Evolutionary conservation across 2,888 invertebrate genomes (phyloP).

Genomic region (Parochlus steinenii): DNA sequence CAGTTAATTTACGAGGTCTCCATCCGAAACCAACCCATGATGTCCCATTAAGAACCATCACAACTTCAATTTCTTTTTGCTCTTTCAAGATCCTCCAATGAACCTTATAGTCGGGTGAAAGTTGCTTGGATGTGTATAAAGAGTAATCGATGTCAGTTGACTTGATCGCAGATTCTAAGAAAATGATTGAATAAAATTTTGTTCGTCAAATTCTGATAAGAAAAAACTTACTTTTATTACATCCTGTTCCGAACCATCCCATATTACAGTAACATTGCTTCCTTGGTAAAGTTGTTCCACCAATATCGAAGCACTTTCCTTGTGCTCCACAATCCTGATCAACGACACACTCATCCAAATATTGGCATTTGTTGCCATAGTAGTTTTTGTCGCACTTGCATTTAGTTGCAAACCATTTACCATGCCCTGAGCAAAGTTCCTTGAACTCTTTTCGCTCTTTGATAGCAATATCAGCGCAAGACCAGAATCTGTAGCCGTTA

Average conservation of each 20-base stretch:
- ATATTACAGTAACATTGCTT: conserved; percentile 79
- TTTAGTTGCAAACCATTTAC: conserved; percentile 56
- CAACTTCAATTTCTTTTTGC: conserved; percentile 70
- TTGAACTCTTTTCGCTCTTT: conserved; percentile 53
- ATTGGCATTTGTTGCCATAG: conserved; percentile 73
- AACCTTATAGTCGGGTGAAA: conserved; percentile 58
- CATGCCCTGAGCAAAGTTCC: conserved; percentile 73
- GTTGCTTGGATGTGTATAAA: conserved; percentile 47
- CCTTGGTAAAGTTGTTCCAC: conserved; percentile 63
- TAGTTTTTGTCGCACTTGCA: conserved; percentile 70
- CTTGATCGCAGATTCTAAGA: conserved; percentile 57
- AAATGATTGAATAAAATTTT: conserved; percentile 14
- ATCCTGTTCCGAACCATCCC: conserved; percentile 76
- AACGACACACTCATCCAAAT: conserved; percentile 69
- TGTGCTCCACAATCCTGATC: conserved; percentile 73
- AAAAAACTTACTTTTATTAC: conserved; percentile 53
- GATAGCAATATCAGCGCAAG: conserved; percentile 88
- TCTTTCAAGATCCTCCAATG: conserved; percentile 77
- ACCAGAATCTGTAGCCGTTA: conserved; percentile 76
- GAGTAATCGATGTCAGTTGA: conserved; percentile 53
- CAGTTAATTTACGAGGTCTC: conserved; percentile 61
- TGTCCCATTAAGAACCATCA: conserved; percentile 73
- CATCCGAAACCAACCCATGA: conserved; percentile 84
- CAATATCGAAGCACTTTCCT: conserved; percentile 69
- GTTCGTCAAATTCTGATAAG: conserved; percentile 2